phyloP scores from a whole-genome alignment of 2,113 vertebrate genomes.

The Fukomys damarensis region DNA sequence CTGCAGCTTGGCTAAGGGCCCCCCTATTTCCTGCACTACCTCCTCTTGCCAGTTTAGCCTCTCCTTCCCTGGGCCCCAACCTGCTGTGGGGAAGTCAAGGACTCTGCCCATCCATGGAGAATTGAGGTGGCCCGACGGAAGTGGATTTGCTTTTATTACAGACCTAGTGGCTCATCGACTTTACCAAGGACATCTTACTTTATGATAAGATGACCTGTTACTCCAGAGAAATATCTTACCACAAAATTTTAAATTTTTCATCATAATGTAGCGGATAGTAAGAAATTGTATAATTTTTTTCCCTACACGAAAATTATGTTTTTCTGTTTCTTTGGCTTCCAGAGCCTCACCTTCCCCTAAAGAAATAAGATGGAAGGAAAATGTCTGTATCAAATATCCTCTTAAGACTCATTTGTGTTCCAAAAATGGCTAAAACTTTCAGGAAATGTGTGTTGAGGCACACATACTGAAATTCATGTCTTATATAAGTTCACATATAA shows the following conservation, averaged over 20 bases:
- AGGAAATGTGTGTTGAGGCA: background rate
- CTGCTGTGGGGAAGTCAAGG: background rate
- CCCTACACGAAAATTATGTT: background rate
- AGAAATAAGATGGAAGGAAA: constrained; percentile 21
- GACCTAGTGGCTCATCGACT: background rate
- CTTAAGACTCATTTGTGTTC: background rate
- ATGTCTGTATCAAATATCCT: background rate
- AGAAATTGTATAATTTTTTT: background rate
- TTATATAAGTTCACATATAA: background rate
- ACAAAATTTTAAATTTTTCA: background rate
- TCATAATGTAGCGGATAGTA: background rate
- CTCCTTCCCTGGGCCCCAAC: background rate
- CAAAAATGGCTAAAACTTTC: background rate
- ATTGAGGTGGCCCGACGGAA: background rate
- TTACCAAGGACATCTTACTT: background rate
- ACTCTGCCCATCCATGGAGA: background rate
- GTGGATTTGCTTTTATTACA: background rate
- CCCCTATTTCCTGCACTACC: too few relatives aligned
- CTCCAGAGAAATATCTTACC: background rate
- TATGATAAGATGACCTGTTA: background rate
- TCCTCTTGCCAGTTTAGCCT: background rate
- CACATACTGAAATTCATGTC: background rate
- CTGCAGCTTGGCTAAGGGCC: too few relatives aligned
- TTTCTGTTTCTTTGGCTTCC: constrained; percentile 51
- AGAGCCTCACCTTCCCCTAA: constrained; percentile 30